These are phyloP conservation scores for Pipistrellus pygmaeus DNA, from an alignment of 2,797 vertebrate species.

Conservation along the genomic window DNA sequence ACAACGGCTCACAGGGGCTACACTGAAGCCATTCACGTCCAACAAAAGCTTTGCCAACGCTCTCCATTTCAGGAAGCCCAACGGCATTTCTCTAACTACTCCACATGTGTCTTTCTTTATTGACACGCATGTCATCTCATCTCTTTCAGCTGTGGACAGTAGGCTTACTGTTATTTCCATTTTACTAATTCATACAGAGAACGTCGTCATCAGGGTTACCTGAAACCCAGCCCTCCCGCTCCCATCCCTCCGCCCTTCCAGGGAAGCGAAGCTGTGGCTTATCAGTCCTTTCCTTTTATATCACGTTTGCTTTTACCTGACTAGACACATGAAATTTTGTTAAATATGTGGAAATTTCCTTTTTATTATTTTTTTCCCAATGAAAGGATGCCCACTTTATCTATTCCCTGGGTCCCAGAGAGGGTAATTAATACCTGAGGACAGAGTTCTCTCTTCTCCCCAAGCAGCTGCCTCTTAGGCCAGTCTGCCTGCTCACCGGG, in stretches of 20 bases:
- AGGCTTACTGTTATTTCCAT: background rate
- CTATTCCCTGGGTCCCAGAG: background rate
- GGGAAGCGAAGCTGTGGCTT: background rate
- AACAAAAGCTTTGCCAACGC: background rate
- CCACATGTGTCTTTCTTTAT: background rate
- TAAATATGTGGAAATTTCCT: background rate
- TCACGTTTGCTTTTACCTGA: background rate
- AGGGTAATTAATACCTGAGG: background rate
- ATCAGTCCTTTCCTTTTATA: background rate
- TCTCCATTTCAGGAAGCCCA: background rate
- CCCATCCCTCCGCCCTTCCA: background rate
- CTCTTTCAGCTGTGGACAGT: background rate
- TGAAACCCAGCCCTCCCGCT: background rate
- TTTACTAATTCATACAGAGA: slow-evolving; percentile 41
- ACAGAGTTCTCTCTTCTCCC: background rate
- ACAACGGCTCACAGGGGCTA: background rate
- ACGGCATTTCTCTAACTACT: background rate
- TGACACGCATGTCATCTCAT: background rate
- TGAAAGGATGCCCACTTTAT: background rate
- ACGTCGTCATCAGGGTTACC: background rate
- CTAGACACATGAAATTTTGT: background rate
- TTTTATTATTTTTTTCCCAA: background rate
- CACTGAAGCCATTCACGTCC: slow-evolving; percentile 40
- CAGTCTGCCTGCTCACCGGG: background rate
- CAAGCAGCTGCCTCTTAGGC: background rate